A percentile compares a stretch with the other conserved stretches of the same genome.
Evolutionary conservation across 2,113 vertebrate species (phyloP).

Genomic region (Coreoperca whiteheadi): DNA sequence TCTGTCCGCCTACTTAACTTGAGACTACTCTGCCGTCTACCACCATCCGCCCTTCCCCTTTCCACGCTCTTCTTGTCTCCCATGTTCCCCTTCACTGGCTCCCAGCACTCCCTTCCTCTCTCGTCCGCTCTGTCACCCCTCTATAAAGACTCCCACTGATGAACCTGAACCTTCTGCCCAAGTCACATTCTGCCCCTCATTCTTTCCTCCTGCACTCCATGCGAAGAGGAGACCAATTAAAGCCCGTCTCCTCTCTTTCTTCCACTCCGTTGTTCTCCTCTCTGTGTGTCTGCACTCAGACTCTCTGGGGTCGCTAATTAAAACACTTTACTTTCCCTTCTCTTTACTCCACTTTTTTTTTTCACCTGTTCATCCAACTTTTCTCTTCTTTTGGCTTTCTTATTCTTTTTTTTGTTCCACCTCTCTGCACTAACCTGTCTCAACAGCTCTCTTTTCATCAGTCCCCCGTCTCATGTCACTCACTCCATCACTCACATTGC

Average conservation of each 20-base stretch:
- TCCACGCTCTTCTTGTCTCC: slow-evolving; percentile 50
- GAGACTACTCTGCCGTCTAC: slow-evolving; percentile 47
- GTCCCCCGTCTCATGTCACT: slow-evolving; percentile 38
- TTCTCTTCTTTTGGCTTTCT: slow-evolving; percentile 30
- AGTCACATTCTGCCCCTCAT: slow-evolving; percentile 72
- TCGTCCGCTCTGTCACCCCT: slow-evolving; percentile 81
- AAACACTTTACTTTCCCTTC: slow-evolving; percentile 75
- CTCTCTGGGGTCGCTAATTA: slow-evolving; percentile 87
- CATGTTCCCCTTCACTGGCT: slow-evolving; percentile 74
- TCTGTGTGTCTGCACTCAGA: slow-evolving; percentile 62
- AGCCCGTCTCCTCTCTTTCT: slow-evolving; percentile 79
- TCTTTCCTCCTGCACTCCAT: slow-evolving; percentile 54
- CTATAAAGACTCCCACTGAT: slow-evolving; percentile 82
- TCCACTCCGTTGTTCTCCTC: slow-evolving; percentile 49
- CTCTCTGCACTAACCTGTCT: slow-evolving; percentile 48
- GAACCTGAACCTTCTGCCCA: slow-evolving; percentile 76
- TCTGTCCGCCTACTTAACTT: slow-evolving; percentile 62
- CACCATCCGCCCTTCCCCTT: slow-evolving; percentile 29
- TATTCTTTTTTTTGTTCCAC: slow-evolving; percentile 23
- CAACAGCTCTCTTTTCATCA: slow-evolving; percentile 43
- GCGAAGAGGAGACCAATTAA: slow-evolving; percentile 85
- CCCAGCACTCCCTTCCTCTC: slow-evolving; percentile 74
- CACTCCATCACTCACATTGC: slow-evolving; percentile 41
- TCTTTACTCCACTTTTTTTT: slow-evolving; percentile 41
- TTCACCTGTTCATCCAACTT: slow-evolving; percentile 63